Evolutionary conservation across 1,140 invertebrate genomes (phyloP).

Genomic region (Wasmannia auropunctata): DNA sequence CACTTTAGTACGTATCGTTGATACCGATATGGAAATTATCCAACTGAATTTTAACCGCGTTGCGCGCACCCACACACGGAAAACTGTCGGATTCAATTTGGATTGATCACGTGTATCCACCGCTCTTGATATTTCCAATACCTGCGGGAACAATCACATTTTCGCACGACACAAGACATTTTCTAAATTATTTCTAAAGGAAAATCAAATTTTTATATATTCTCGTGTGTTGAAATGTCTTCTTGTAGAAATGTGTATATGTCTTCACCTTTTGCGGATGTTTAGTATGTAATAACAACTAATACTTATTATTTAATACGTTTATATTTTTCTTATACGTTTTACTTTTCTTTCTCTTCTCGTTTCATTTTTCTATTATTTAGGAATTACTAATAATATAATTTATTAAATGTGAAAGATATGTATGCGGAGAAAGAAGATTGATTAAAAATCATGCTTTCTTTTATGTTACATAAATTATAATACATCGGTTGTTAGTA

Average conservation of each 20-base stretch:
- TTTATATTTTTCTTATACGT: not conserved
- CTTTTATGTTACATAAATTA: no score
- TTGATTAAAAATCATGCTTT: not conserved
- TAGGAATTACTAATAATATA: not conserved
- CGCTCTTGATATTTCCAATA: slow-evolving; percentile 44
- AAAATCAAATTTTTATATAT: not conserved
- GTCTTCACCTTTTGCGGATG: not conserved
- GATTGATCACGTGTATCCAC: slow-evolving; percentile 51
- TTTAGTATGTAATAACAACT: not conserved
- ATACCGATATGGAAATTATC: slow-evolving; percentile 70
- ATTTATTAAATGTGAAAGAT: not conserved
- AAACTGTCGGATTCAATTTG: slow-evolving; percentile 42
- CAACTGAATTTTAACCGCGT: slow-evolving; percentile 64
- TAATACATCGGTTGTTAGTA: not conserved
- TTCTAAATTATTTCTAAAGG: not conserved
- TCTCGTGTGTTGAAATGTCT: not conserved
- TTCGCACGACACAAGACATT: slow-evolving; percentile 21
- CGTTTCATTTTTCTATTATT: slow-evolving; percentile 36
- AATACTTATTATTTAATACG: not conserved
- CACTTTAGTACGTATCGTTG: slow-evolving; percentile 56
- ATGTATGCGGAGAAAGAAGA: no score
- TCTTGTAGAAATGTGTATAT: not conserved
- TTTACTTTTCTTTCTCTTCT: slow-evolving; percentile 21
- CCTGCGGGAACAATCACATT: slow-evolving; percentile 15
- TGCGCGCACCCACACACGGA: not conserved